Base-by-base conservation (phyloP, 2,888 invertebrate genomes). In the Parnassius apollo region DNA sequence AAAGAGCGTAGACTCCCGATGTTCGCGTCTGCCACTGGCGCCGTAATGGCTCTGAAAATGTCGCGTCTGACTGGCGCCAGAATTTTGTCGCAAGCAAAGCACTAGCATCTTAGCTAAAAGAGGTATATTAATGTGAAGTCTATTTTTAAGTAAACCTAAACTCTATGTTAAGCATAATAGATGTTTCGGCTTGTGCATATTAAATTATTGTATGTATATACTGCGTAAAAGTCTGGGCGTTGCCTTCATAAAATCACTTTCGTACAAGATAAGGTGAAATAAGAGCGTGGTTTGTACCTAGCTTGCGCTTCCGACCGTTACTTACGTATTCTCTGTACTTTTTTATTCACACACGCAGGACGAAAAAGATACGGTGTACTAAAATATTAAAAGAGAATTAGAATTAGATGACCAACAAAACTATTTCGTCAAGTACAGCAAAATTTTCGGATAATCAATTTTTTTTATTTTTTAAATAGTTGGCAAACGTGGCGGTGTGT, bases 1-100 rank as follows among this genome's bases (percentile, higher is more conserved):
- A 62, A 62, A 57, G 63, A 55, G 42, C 42, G 52, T 79, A 78
- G 76, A 78, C 81, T 76, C 81, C 74, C 45, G 18, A 75, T 76
- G 73, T 75, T 73, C 75, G 71, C 74, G 71, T 75, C 69, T 68
- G 61, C 44, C 53, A 48, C 12, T 70, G 86, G 85, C 86, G 88
- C 85, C 88, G 71, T 64, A 62, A 65, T 72, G 86, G 78, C 86
- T 86, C 75, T 71, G 65, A 72, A 62, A 69, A 52, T 71, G 84
- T 68, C 84, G 81, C 82, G 86, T 78, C 88, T 57, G 62, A 25
- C 42, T 57, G 88, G 86, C 88, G 87, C 85, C 88, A 52, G 61
- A 61, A 62, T 66, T 69, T 68, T 61, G 59, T 52, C 62, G 66
- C 66, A 68, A 62, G 69, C 68, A 66, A 62, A 61, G 65, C 61